phyloP scores from a whole-genome alignment of 2,888 invertebrate genomes.

The Fragum fragum region DNA sequence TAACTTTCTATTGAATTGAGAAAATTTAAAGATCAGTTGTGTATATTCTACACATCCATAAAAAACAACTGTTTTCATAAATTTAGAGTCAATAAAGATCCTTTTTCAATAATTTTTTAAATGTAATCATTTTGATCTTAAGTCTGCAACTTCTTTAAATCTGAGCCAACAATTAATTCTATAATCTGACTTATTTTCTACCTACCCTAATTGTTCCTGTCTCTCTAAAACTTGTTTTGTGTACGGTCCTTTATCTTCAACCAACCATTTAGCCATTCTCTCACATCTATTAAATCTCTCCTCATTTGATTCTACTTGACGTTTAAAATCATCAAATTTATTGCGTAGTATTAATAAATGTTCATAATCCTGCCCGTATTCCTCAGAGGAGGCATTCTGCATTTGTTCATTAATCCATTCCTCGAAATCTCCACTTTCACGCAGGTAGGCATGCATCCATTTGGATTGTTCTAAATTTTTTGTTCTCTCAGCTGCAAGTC shows the following conservation, averaged over 20 bases:
- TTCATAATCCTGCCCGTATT: slow-evolving; percentile 98
- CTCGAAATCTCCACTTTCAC: slow-evolving; percentile 93
- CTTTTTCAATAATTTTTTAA: too few species aligned
- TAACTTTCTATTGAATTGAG: too few species aligned
- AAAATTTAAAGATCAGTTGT: too few species aligned
- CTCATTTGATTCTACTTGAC: slow-evolving; percentile 93
- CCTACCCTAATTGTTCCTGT: slow-evolving; percentile 94
- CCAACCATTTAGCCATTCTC: slow-evolving; percentile 88
- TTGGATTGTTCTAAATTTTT: slow-evolving; percentile 96
- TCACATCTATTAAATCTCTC: slow-evolving; percentile 91
- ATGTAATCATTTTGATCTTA: too few species aligned
- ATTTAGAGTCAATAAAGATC: too few species aligned
- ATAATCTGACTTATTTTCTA: too few species aligned
- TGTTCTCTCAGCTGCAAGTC: slow-evolving; percentile 92
- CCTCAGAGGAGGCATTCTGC: slow-evolving; percentile 96
- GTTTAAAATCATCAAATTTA: slow-evolving; percentile 96
- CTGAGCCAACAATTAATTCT: too few species aligned
- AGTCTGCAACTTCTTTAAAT: too few species aligned
- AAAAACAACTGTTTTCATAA: too few species aligned
- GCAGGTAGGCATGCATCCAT: slow-evolving; percentile 89
- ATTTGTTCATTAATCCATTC: slow-evolving; percentile 98
- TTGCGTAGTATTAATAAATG: slow-evolving; percentile 93
- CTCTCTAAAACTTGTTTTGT: slow-evolving; percentile 93
- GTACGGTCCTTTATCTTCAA: slow-evolving; percentile 93
- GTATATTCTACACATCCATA: too few species aligned